Evolutionary conservation across 1,140 invertebrate species (phyloP).

Genomic region (Formica selysi): DNA sequence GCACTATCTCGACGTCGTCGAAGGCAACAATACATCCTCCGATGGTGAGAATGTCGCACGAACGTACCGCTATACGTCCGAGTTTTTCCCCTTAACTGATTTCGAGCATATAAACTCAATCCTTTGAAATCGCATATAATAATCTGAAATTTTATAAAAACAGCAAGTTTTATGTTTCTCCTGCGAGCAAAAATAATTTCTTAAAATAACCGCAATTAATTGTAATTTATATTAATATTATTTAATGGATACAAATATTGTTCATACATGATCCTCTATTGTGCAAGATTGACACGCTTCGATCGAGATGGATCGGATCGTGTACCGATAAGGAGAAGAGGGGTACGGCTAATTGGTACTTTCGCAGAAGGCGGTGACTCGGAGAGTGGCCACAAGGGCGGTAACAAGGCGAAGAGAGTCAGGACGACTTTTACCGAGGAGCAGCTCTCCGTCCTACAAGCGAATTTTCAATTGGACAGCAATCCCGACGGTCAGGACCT

Average conservation of each 20-base stretch:
- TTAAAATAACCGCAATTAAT: background rate
- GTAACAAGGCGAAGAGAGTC: slow-evolving; percentile 97
- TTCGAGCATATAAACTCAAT: background rate
- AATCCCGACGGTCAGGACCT: slow-evolving; percentile 99
- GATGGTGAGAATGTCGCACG: slow-evolving; percentile 68
- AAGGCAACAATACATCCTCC: slow-evolving; percentile 94
- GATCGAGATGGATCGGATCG: background rate
- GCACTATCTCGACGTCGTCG: slow-evolving; percentile 97
- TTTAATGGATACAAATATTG: background rate
- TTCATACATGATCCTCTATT: slow-evolving; percentile 6
- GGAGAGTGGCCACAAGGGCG: slow-evolving; percentile 92
- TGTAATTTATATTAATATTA: background rate
- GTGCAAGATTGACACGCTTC: no score
- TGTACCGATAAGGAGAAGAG: background rate
- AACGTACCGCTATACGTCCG: background rate
- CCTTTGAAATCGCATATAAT: background rate
- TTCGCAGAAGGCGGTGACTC: slow-evolving; percentile 93
- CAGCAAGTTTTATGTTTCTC: background rate
- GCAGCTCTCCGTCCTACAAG: slow-evolving; percentile 98
- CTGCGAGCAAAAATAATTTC: background rate
- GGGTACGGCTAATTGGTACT: slow-evolving; percentile 69
- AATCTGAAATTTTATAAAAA: background rate
- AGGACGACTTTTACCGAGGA: slow-evolving; percentile 99
- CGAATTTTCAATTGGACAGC: slow-evolving; percentile 98
- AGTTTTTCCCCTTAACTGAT: background rate